Evolutionary conservation across 37 sponge, comb jelly and placozoan genomes (phyloP), one percentile per base, ranked within the genome.

Genomic region (Ephydatia muelleri): DNA sequence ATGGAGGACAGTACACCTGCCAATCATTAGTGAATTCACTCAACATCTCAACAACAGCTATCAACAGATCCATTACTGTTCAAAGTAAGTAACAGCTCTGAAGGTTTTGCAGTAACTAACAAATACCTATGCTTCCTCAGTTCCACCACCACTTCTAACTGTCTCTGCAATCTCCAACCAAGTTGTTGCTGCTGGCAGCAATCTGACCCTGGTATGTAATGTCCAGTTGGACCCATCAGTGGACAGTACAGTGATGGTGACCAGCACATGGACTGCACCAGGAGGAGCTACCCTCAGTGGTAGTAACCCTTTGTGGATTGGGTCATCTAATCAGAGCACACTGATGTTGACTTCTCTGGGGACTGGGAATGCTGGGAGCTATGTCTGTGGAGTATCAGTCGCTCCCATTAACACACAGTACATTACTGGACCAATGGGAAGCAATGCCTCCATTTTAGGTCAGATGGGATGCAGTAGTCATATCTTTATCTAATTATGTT

Each of bases 1-100:
- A 86, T 65, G 87, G 75, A 75, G 87, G 75, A 29, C 67, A 66
- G 75, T 86, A 86, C 75, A 74, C 14, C 80, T 86, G 87, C 34
- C 64, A 38, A 31, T 80, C 80, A 43, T 47, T 75, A 5, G 8
- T 4, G 0, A 35, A 38, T 25, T 27, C 32, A 30, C 0, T 82
- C 49, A 21, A 23, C 6, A 25, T 25, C 25, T 23, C 48, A 19
- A 49, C 21, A 49, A 35, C 22, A 29, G 49, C 32, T 73, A 64
- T 21, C 26, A 33, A 43, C 30, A 47, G 38, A 31, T 25, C 28
- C 57, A 65, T 80, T 14, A 1, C 25, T 26, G 87, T 80, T 25
- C 81, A 65, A 38, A 80, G 87, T 86, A 64, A 74, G 87, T 67
- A 0, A 12, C 16, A n/a, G 70, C 72, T n/a, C 28, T 71, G 32